Percentiles rank a stretch among this genome's conserved stretches.
These are phyloP conservation scores for Caenorhabditis inopinata DNA, from an alignment of 1,140 invertebrate species.

Conservation along the genomic window DNA sequence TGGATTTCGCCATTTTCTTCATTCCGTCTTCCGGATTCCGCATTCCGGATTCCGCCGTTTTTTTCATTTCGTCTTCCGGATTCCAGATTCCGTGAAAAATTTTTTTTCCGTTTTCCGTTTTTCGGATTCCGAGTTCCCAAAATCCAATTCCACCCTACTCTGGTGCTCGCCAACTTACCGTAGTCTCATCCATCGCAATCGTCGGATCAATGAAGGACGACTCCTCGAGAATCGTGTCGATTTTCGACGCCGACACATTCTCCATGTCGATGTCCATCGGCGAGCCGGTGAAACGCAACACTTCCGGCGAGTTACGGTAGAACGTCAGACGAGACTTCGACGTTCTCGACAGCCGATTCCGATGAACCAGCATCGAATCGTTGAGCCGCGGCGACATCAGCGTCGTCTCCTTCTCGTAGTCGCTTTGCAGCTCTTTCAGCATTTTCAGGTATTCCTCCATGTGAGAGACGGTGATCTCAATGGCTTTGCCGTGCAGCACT, in stretches of 20 bases:
- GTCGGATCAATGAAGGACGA: not conserved
- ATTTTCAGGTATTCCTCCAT: conserved; percentile 5
- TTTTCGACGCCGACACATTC: not conserved
- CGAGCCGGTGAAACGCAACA: not conserved
- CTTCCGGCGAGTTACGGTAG: not conserved
- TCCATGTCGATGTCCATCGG: not conserved
- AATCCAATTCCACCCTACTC: no score
- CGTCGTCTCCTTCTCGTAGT: not conserved
- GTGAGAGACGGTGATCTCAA: not conserved
- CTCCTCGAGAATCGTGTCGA: not conserved
- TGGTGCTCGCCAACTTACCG: not conserved
- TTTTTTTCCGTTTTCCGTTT: no score
- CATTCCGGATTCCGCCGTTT: no score
- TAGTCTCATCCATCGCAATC: not conserved
- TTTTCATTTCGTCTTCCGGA: no score
- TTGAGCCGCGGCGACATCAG: not conserved
- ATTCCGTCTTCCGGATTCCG: no score
- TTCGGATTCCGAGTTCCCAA: no score
- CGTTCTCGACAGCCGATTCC: not conserved
- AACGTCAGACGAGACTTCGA: not conserved
- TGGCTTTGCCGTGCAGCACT: not conserved
- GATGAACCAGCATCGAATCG: conserved; percentile 3
- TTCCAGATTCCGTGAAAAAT: no score
- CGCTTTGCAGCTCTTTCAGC: not conserved
- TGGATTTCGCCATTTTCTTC: no score